phyloP scores from a whole-genome alignment of 1,140 invertebrate genomes.

The Acromyrmex heyeri region DNA sequence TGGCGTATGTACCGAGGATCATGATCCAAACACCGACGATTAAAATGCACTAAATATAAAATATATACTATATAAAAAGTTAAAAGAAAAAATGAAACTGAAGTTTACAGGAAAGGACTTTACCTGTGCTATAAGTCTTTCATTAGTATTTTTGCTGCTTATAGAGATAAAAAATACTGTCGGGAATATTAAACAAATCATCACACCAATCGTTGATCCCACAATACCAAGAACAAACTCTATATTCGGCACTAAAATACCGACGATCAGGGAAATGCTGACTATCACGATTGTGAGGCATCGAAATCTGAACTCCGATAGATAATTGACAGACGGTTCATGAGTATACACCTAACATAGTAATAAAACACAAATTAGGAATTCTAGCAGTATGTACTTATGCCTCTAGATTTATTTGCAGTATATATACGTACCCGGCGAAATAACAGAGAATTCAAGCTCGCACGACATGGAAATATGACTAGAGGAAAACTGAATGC shows the following conservation, averaged over 20 bases:
- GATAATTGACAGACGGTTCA: constrained; percentile 88
- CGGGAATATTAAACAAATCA: constrained; percentile 97
- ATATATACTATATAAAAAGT: constrained; percentile 32
- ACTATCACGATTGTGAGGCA: constrained; percentile 93
- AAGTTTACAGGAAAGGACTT: constrained; percentile 17
- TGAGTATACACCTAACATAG: constrained; percentile 85
- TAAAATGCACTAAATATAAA: constrained; percentile 88
- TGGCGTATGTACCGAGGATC: constrained; percentile 95
- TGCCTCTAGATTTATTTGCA: not conserved
- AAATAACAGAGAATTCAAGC: constrained; percentile 96
- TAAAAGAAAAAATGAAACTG: constrained; percentile 15
- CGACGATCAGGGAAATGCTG: constrained; percentile 90
- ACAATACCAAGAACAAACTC: constrained; percentile 97
- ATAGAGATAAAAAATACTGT: constrained; percentile 92
- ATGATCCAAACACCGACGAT: constrained; percentile 93
- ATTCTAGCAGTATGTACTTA: not conserved
- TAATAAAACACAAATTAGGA: not conserved
- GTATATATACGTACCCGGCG: constrained; percentile 89
- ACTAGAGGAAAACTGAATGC: constrained; percentile 98
- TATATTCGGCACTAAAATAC: constrained; percentile 94
- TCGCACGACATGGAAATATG: constrained; percentile 98
- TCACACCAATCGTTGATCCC: constrained; percentile 97
- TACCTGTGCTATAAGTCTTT: constrained; percentile 91
- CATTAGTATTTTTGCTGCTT: constrained; percentile 91
- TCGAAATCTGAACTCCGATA: constrained; percentile 93